A percentile compares a stretch with the other conserved stretches of the same genome.
phyloP scores from a whole-genome alignment of 2,888 invertebrate species.

The Drosophila nigricruria region DNA sequence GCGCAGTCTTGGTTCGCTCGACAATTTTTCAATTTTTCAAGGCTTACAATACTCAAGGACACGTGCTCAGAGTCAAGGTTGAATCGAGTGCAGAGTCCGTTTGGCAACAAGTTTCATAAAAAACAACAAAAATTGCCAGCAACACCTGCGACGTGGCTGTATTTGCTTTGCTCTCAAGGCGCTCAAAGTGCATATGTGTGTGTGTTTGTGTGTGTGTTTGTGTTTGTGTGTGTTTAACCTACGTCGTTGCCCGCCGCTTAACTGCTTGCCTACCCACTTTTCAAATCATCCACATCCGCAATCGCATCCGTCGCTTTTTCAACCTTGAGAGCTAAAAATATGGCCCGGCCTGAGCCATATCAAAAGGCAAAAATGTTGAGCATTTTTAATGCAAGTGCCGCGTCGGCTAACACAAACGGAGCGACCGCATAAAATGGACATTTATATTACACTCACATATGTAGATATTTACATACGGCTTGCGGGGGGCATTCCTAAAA shows the following conservation, averaged over 20 bases:
- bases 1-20: slow-evolving; percentile 27
- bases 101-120: slow-evolving; percentile 69
- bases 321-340: slow-evolving; percentile 76
- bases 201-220: slow-evolving; percentile 12
- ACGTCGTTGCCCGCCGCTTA: slow-evolving; percentile 38
- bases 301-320: slow-evolving; percentile 67
- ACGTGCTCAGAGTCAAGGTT: slow-evolving; percentile 67
- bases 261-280: slow-evolving; percentile 73
- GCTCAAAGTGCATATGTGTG: slow-evolving; percentile 12
- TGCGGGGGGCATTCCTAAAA: slow-evolving; percentile 24
- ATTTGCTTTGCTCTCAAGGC: slow-evolving; percentile 62
- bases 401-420: slow-evolving; percentile 41
- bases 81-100: slow-evolving; percentile 43
- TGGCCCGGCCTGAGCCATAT: slow-evolving; percentile 60
- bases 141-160: slow-evolving; percentile 47
- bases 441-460: slow-evolving; percentile 47
- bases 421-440: slow-evolving; percentile 56
- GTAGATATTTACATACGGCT: slow-evolving; percentile 4
- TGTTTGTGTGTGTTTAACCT: slow-evolving; percentile 37
- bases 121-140: slow-evolving; percentile 13
- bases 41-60: slow-evolving; percentile 61
- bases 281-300: slow-evolving; percentile 77
- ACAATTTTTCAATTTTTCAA: slow-evolving; percentile 70
- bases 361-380: slow-evolving; percentile 68
- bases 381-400: slow-evolving; percentile 64